These are phyloP conservation scores for Chymomyza costata DNA, from an alignment of 1,140 invertebrate genomes.

Conservation along the genomic window DNA sequence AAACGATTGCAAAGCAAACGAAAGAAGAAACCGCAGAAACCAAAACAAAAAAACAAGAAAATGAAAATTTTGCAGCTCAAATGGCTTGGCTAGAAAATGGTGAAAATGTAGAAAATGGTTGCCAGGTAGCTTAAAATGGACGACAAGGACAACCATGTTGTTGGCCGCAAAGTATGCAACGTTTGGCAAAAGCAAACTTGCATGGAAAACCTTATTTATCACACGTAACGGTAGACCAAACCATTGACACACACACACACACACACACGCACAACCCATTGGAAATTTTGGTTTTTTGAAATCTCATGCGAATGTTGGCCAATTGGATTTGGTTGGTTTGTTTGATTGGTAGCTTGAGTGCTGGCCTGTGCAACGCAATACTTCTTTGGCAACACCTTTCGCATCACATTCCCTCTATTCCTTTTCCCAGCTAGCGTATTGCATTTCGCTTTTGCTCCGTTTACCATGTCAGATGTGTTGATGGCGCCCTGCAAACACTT, in stretches of 20 bases:
- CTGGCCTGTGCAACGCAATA: slow-evolving; percentile 16
- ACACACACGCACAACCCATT: slow-evolving; percentile 26
- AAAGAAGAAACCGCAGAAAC: slow-evolving; percentile 47
- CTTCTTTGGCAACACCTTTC: slow-evolving; percentile 3
- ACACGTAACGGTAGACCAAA: slow-evolving; percentile 31
- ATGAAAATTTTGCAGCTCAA: slow-evolving; percentile 38
- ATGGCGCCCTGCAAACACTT: slow-evolving; percentile 23
- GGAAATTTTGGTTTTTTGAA: slow-evolving; percentile 51
- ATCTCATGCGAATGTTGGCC: slow-evolving; percentile 60
- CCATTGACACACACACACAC: too few species aligned
- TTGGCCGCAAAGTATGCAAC: slow-evolving; percentile 31
- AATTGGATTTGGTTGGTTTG: slow-evolving; percentile 62
- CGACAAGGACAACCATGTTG: slow-evolving; percentile 6
- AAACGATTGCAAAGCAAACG: neutral
- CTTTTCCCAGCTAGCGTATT: too few species aligned
- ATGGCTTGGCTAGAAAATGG: slow-evolving; percentile 16
- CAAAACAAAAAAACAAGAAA: slow-evolving; percentile 17
- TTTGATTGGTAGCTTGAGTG: too few species aligned
- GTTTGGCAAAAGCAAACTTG: slow-evolving; percentile 25
- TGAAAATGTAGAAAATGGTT: slow-evolving; percentile 15
- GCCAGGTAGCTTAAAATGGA: slow-evolving; percentile 49
- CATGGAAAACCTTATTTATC: slow-evolving; percentile 62
- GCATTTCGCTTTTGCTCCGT: too few species aligned
- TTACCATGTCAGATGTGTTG: slow-evolving; percentile 11
- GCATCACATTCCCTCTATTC: neutral